phyloP scores from a whole-genome alignment of 2,888 invertebrate species.

The Minunthozetes semirufus region DNA sequence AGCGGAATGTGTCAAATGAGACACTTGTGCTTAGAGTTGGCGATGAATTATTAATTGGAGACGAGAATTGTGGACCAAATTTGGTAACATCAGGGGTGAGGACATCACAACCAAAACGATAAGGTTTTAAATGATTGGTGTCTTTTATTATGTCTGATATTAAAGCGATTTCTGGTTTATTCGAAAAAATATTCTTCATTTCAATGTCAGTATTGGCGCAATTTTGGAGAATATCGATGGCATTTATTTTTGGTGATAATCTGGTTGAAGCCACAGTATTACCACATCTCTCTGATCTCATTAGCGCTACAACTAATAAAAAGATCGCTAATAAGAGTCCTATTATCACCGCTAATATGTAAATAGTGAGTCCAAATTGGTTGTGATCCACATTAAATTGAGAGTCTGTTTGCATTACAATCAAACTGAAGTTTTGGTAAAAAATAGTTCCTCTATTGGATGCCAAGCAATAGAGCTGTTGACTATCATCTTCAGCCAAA shows the following conservation, averaged over 20 bases:
- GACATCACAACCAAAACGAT: not conserved
- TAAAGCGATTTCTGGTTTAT: conserved; percentile 17
- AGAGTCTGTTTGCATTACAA: not conserved
- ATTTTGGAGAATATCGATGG: conserved; percentile 10
- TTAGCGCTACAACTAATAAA: not conserved
- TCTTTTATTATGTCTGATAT: conserved; percentile 8
- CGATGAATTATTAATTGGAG: not conserved
- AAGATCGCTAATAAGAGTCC: not conserved
- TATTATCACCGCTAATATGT: not conserved
- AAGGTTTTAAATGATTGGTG: not conserved
- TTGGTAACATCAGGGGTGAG: conserved; percentile 8
- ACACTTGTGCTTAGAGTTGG: not conserved
- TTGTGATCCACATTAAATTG: not conserved
- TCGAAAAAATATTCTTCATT: not conserved
- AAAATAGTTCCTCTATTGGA: conserved; percentile 17
- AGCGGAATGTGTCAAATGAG: conserved; percentile 8
- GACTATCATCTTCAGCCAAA: conserved; percentile 16
- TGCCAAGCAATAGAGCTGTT: conserved; percentile 28
- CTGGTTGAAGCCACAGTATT: not conserved
- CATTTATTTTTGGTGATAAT: not conserved
- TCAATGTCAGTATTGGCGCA: not conserved
- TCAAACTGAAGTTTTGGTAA: conserved; percentile 28
- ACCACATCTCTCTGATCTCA: not conserved
- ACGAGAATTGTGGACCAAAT: not conserved
- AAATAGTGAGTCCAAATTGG: not conserved